Percentiles rank a stretch among this genome's conserved stretches.
These are phyloP conservation scores for Ernsta delagoae DNA, from an alignment of 2,888 invertebrate species.

Conservation along the genomic window DNA sequence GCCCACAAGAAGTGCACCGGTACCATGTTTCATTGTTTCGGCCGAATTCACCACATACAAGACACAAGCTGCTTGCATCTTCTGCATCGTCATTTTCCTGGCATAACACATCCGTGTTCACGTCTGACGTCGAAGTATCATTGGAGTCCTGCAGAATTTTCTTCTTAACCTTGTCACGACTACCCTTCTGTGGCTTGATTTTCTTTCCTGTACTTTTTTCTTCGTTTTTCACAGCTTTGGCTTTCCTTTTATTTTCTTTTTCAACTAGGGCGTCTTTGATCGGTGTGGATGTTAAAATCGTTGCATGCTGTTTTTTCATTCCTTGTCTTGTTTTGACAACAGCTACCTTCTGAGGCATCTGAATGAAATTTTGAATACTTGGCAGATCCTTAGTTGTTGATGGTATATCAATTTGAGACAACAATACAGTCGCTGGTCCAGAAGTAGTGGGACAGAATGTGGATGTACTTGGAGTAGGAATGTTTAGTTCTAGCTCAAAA, in stretches of 20 bases:
- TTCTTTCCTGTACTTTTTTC: conserved; percentile 41
- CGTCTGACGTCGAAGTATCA: conserved; percentile 37
- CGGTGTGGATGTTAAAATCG: conserved; percentile 42
- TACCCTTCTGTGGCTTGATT: conserved; percentile 36
- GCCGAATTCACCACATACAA: conserved; percentile 37
- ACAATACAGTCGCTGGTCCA: conserved; percentile 11
- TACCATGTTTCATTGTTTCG: conserved; percentile 15
- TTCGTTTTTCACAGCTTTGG: conserved; percentile 39
- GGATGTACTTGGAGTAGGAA: conserved; percentile 34
- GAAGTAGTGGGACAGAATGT: conserved; percentile 31
- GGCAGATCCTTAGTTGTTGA: conserved; percentile 24
- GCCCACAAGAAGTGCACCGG: conserved; percentile 37
- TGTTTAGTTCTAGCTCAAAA: conserved; percentile 37
- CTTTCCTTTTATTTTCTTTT: conserved; percentile 43
- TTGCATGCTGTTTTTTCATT: conserved; percentile 44
- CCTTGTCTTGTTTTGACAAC: conserved; percentile 40
- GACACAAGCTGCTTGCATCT: conserved; percentile 34
- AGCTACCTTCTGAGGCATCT: conserved; percentile 35
- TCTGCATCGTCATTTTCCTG: conserved; percentile 35
- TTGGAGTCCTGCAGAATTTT: conserved; percentile 44
- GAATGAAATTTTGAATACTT: conserved; percentile 42
- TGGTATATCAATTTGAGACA: conserved; percentile 12
- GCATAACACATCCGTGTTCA: conserved; percentile 35
- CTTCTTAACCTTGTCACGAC: conserved; percentile 41
- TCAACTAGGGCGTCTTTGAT: conserved; percentile 42